Evolutionary conservation across 2,888 invertebrate species (phyloP), one percentile per base, ranked within the genome.

Genomic region (Phrixothrix hirtus): DNA sequence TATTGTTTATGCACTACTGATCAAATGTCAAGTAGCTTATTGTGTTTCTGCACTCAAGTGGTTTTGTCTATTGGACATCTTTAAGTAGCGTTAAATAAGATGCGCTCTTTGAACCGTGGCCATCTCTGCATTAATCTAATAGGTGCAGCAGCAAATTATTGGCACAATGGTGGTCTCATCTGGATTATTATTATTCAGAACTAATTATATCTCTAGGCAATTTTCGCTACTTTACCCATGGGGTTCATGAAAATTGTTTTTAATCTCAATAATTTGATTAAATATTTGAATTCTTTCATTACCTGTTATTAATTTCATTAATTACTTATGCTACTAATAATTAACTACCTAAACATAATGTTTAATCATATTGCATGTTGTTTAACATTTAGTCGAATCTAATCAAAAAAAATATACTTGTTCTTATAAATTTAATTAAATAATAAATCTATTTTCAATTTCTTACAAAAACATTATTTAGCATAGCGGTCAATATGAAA

Each of bases 71-170:
- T 64, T 65, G 66, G 67, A 64, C 67, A 64, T 68, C 67, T 65
- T 64, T 63, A 69, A 68, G 66, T 65, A 63, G 69, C 69, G 68
- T 69, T 66, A 69, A 69, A 69, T 67, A 66, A 68, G 67, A 65
- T 63, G 61, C 58, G 63, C 59, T 63, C 58, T 55, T 49, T 64
- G 64, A 68, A 67, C 65, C 67, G 66, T 69, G 60, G 61, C 63
- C 64, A 66, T 65, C 66, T 59, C 55, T 48, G 60, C 47, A 58
- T 58, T 62, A 61, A 58, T 60, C 59, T 57, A 59, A 58, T 60
- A 63, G 67, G 65, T 58, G 65, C 65, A 67, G 65, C 58, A 59
- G 53, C 49, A 55, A 59, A 63, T 66, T 65, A 62, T 59, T 58
- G 57, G 58, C 60, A 57, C 58, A 57, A 58, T 60, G 58, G 63